Base-by-base conservation (phyloP, 2,797 vertebrate genomes). In the Antennarius maculatus region DNA sequence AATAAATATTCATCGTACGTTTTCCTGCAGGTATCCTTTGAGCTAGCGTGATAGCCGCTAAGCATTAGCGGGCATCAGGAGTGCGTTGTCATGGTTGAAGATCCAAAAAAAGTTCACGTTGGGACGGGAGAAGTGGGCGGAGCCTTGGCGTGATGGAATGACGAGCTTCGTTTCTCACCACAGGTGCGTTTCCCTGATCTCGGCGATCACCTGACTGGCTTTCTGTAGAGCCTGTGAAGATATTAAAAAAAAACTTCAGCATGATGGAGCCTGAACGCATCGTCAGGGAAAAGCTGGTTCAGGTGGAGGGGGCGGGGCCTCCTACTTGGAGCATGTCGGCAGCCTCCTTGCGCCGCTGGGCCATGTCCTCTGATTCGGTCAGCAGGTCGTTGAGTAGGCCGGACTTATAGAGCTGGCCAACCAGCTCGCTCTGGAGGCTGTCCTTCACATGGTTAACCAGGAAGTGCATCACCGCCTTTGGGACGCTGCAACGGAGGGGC, bases 381-480 rank as follows among this genome's bases (percentile, higher is more conserved):
- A 99, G 95, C 66, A 99, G 94, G 43, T 99, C 96, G 45, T 96
- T 96, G 82, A 99, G 81, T 80, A 99, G 88, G 63, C 95, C 94
- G 0, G 97, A 95, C 81, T 98, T 99, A 74, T 99, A 99, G 18
- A 99, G 92, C 89, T 98, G 97, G 46, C 97, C 97, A 14, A 99
- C 97, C 50, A 99, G 91, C 91, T 99, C 97, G 55, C 97, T 99
- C 93, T 99, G 97, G 60, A 99, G 96, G 85, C 96, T 97, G 84
- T 99, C 97, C 86, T 99, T 99, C 89, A 99, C 97, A 0, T 99
- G 96, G 90, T 99, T 99, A 78, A 99, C 97, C 89, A 99, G 92
- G 86, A 99, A 99, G 92, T 99, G 97, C 97, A 99, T 99, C 81
- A 99, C 97, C 34, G 97, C 97, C 88, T 99, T 99, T 68, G 97